A percentile compares a stretch with the other conserved stretches of the same genome.
Conservation (phyloP, 2,113 vertebrate genomes). For the Syngnathus scovelli region DNA sequence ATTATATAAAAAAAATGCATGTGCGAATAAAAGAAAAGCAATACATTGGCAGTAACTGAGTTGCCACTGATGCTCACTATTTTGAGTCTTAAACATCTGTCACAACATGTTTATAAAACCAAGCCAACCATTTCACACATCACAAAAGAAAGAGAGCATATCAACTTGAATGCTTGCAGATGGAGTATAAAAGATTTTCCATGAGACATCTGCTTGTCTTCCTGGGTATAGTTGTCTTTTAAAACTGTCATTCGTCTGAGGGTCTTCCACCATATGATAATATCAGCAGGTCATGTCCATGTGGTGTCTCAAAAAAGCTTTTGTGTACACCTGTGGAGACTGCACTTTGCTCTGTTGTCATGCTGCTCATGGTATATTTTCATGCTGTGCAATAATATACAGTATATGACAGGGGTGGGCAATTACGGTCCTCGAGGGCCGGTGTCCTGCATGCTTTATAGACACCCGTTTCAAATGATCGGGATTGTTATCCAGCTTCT, state of each 20-base stretch:
- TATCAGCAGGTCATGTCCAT: slow-evolving; percentile 51
- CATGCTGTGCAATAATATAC: too few species aligned
- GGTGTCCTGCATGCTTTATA: too few species aligned
- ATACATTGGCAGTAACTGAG: not conserved
- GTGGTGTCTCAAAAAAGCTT: slow-evolving; percentile 38
- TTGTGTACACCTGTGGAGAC: slow-evolving; percentile 44
- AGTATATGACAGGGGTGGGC: too few species aligned
- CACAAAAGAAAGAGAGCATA: slow-evolving; percentile 45
- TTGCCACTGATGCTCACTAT: slow-evolving; percentile 20
- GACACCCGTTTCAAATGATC: too few species aligned
- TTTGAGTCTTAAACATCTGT: slow-evolving; percentile 50
- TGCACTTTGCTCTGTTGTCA: too few species aligned
- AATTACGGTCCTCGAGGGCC: too few species aligned
- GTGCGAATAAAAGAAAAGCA: not conserved
- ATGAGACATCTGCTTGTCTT: slow-evolving; percentile 64
- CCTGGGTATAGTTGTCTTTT: slow-evolving; percentile 62
- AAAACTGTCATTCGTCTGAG: slow-evolving; percentile 68
- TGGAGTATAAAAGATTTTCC: slow-evolving; percentile 67
- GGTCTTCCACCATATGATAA: slow-evolving; percentile 34
- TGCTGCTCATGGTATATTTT: too few species aligned
- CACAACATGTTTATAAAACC: slow-evolving; percentile 54
- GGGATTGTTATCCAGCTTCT: too few species aligned
- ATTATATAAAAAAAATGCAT: not conserved
- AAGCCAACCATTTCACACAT: slow-evolving; percentile 61
- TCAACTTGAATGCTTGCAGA: slow-evolving; percentile 64